Evolutionary conservation across 1,140 invertebrate species (phyloP).

Genomic region (Ips nitidus): DNA sequence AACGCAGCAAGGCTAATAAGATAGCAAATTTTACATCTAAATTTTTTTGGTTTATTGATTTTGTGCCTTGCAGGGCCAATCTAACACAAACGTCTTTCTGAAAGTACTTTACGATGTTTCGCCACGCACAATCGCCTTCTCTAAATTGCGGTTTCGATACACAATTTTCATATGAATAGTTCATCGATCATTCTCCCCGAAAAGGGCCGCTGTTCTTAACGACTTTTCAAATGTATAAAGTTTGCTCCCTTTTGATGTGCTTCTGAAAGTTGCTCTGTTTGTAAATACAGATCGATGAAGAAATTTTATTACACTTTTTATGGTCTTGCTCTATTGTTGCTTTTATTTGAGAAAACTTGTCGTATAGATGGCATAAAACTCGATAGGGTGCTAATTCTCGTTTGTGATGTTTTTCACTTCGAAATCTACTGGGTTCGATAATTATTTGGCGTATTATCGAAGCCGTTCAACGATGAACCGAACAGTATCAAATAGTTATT

Average conservation of each 20-base stretch:
- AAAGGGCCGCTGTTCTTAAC: constrained; percentile 14
- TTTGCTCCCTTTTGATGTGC: constrained; percentile 14
- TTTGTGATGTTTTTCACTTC: too few species aligned
- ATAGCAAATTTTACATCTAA: not conserved
- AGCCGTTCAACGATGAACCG: not conserved
- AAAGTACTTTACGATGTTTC: constrained; percentile 27
- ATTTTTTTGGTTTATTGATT: too few species aligned
- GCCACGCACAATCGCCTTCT: constrained; percentile 25
- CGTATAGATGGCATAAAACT: too few species aligned
- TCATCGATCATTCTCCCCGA: constrained; percentile 29
- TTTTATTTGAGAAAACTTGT: too few species aligned
- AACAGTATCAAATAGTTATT: constrained; percentile 15
- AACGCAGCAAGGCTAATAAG: not conserved
- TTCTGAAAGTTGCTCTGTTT: constrained; percentile 16
- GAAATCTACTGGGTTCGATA: not conserved
- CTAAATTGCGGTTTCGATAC: constrained; percentile 19
- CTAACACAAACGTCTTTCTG: not conserved
- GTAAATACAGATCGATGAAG: constrained; percentile 10
- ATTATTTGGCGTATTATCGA: not conserved
- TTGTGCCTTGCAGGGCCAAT: too few species aligned
- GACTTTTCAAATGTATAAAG: constrained; percentile 25
- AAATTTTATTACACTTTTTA: constrained; percentile 7
- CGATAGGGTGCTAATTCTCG: too few species aligned
- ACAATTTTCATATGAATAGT: constrained; percentile 33
- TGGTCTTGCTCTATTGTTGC: not conserved